Conservation (phyloP, 2,888 invertebrate genomes). For the Caenorhabditis sp. region DNA sequence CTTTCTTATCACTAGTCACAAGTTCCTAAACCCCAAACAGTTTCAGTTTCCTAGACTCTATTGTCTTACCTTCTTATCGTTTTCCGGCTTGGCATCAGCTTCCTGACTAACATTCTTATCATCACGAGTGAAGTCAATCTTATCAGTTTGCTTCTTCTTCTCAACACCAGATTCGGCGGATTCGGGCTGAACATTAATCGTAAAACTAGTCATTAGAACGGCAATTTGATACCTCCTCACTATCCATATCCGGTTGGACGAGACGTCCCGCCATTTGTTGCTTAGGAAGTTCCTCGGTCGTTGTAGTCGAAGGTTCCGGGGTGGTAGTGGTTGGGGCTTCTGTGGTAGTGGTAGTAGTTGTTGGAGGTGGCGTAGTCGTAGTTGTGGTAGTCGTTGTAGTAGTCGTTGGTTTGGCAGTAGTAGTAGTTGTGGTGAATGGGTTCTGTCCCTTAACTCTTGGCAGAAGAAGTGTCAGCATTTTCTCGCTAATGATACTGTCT, state of each 20-base stretch:
- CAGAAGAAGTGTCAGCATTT: conserved; percentile 69
- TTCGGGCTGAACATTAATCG: conserved; percentile 49
- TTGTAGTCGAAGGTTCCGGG: conserved; percentile 27
- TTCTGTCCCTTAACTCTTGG: conserved; percentile 69
- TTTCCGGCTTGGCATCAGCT: conserved; percentile 36
- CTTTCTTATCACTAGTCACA: too few relatives aligned
- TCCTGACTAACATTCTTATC: conserved; percentile 54
- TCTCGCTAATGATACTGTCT: conserved; percentile 74
- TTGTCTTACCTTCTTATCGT: conserved; percentile 22
- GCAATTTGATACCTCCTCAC: conserved; percentile 47
- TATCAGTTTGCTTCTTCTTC: conserved; percentile 43
- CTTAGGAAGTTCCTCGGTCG: conserved; percentile 50
- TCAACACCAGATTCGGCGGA: conserved; percentile 38
- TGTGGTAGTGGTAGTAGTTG: conserved; percentile 32
- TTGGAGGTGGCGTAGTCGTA: conserved; percentile 30
- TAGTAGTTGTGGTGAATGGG: conserved; percentile 64
- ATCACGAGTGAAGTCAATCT: conserved; percentile 58
- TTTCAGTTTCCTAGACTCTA: neutral
- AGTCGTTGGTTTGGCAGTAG: conserved; percentile 31
- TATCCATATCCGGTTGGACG: conserved; percentile 61
- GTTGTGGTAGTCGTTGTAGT: conserved; percentile 45
- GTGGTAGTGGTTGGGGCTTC: conserved; percentile 53
- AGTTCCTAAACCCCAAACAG: conserved; percentile 7
- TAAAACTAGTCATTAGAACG: conserved; percentile 42
- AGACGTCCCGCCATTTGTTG: conserved; percentile 55